Evolutionary conservation across 2,113 vertebrate genomes (phyloP), one percentile per base, ranked within the genome.

Genomic region (Pelecanoides urinatrix): DNA sequence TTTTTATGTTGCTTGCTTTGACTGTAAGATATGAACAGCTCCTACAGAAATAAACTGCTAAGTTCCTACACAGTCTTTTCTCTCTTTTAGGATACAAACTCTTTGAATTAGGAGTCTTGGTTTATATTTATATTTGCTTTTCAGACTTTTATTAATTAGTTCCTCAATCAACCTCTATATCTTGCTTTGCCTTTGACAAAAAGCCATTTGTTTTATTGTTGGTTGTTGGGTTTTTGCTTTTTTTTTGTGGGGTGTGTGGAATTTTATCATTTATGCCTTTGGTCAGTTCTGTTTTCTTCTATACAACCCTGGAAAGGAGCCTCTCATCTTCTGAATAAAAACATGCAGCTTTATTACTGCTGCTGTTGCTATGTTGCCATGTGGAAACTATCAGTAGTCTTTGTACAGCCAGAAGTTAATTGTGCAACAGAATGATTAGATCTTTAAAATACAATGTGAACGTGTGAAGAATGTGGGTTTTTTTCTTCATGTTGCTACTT

Each of bases 141-240:
- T 27, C 42, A 50, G 14, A 13, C 5, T 84, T 79, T 38, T 10
- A 23, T 65, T 52, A 44, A 61, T 42, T 16, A 56, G 13, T 61
- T 49, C 1, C 56, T 55, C 13, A 11, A 5, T 34, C 21, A 44
- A 50, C 32, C 3, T 68, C 18, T 47, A 8, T 32, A 27, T 8
- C 4, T 71, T 72, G 1, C 6, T 63, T 93, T 87, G 29, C 3
- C 11, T 91, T 86, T 83, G 38, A 70, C 11, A 50, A 83, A 71
- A 9, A 58, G 2, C 1, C 7, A 4, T 53, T 40, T 76, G 2
- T 16, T 58, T 80, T 26, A 19, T 16, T 66, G 8, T 11, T 74
- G 15, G 5, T 26, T 50, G 3, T 16, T 38, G 25, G 4, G 4
- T 0, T 16, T 52, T 52, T 45, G 2, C 3, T 25, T 19, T 18